Evolutionary conservation across 2,797 vertebrate species (phyloP), one percentile per base, ranked within the genome.

Genomic region (Dallia pectoralis): DNA sequence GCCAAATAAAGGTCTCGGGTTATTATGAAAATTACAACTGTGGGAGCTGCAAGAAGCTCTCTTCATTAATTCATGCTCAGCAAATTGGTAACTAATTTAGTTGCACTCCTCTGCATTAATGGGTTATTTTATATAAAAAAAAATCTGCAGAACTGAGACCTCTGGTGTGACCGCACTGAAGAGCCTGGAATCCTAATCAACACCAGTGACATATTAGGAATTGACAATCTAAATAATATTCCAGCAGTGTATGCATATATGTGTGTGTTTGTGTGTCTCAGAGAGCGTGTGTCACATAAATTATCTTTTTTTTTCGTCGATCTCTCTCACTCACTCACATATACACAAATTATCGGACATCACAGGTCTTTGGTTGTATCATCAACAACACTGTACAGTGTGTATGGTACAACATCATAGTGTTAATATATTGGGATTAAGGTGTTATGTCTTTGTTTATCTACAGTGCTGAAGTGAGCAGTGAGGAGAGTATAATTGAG

Each of bases 21-120:
- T 99, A 99, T 99, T 99, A 99, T 98, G 97, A 99, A 99, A 99
- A 99, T 99, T 99, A 98, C 97, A 99, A 99, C 96, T 98, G 97
- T 98, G 97, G 97, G 97, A 98, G 96, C 96, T 94, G 95, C 95
- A 96, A 98, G 97, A 98, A 98, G 97, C 97, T 99, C 97, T 98
- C 97, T 99, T 99, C 97, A 99, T 99, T 99, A 99, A 99, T 99
- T 99, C 97, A 98, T 99, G 97, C 97, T 99, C 97, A 99, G 97
- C 97, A 99, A 99, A 99, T 99, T 99, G 97, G 96, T 97, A 99
- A 98, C 97, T 98, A 99, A 99, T 99, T 99, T 99, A 98, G 96
- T 98, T 97, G 97, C 97, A 98, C 96, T 98, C 97, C 97, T 99
- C 96, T 98, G 97, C 97, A 99, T 99, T 99, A 99, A 99, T 99